Conservation (phyloP, 2,797 vertebrate genomes). For the Sebastes kiyomatsui region DNA sequence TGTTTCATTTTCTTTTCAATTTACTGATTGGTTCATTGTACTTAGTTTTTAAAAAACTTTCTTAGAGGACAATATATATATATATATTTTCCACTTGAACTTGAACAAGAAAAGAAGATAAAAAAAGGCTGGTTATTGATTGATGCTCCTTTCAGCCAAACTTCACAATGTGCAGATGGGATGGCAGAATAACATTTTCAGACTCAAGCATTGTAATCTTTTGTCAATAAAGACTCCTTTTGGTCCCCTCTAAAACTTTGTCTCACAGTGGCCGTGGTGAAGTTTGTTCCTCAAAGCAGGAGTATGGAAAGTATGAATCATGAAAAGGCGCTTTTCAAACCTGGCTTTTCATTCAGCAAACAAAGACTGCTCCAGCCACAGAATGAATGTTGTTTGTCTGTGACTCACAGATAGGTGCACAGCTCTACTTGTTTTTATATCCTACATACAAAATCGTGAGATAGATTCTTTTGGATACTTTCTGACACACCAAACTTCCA, state of each 20-base stretch:
- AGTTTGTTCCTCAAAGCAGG: slow-evolving; percentile 9
- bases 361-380: slow-evolving; percentile 28
- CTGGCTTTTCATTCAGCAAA: slow-evolving; percentile 32
- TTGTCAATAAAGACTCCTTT: slow-evolving; percentile 25
- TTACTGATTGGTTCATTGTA: not conserved
- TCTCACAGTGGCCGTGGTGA: not conserved
- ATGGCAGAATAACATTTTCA: slow-evolving; percentile 17
- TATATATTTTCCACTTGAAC: not conserved
- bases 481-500: slow-evolving; percentile 11
- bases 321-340: slow-evolving; percentile 34
- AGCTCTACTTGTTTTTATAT: slow-evolving; percentile 17
- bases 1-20: not conserved
- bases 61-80: not conserved
- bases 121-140: slow-evolving; percentile 10
- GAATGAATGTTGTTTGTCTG: slow-evolving; percentile 33
- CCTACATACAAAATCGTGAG: slow-evolving; percentile 5
- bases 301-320: slow-evolving; percentile 36
- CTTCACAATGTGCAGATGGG: not conserved
- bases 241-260: not conserved
- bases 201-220: slow-evolving; percentile 19
- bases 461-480: slow-evolving; percentile 24
- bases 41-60: not conserved
- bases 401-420: slow-evolving; percentile 25
- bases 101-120: not conserved
- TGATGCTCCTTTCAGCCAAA: not conserved